These are phyloP conservation scores for Drymonia ruficornis DNA, from an alignment of 2,888 invertebrate genomes.

Conservation along the genomic window DNA sequence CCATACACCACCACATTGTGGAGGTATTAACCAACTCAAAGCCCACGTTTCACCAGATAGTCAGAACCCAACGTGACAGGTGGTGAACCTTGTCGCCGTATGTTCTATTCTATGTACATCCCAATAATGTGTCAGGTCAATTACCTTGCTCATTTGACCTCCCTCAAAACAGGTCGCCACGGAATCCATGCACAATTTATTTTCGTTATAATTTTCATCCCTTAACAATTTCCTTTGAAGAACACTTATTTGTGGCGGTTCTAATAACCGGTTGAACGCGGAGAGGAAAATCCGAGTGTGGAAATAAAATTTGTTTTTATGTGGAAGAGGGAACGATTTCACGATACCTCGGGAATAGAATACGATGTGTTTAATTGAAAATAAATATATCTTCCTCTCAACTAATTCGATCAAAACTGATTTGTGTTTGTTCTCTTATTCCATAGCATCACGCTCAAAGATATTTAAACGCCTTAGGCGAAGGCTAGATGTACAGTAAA, in stretches of 20 bases:
- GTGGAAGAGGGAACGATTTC: neutral
- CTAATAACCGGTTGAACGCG: conserved; percentile 34
- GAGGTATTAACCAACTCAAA: too few relatives aligned
- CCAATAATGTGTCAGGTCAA: conserved; percentile 8
- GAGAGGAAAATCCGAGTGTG: conserved; percentile 12
- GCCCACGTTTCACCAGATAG: too few relatives aligned
- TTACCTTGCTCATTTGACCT: conserved; percentile 22
- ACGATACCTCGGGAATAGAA: neutral
- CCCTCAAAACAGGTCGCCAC: conserved; percentile 24
- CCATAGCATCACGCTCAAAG: too few relatives aligned
- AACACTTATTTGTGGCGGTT: conserved; percentile 29
- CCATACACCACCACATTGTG: too few relatives aligned
- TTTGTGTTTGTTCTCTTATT: too few relatives aligned
- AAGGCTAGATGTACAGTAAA: too few relatives aligned
- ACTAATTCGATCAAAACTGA: neutral
- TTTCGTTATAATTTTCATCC: too few relatives aligned
- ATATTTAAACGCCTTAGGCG: too few relatives aligned
- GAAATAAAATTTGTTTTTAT: conserved; percentile 22
- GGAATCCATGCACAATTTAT: too few relatives aligned
- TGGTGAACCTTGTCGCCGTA: too few relatives aligned
- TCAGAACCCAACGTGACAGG: too few relatives aligned
- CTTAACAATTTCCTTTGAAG: conserved; percentile 32
- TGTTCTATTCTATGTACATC: too few relatives aligned
- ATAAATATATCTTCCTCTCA: neutral
- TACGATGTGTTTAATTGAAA: neutral